Base-by-base conservation (phyloP, 1,140 invertebrate species). In the Amyelois transitella region DNA sequence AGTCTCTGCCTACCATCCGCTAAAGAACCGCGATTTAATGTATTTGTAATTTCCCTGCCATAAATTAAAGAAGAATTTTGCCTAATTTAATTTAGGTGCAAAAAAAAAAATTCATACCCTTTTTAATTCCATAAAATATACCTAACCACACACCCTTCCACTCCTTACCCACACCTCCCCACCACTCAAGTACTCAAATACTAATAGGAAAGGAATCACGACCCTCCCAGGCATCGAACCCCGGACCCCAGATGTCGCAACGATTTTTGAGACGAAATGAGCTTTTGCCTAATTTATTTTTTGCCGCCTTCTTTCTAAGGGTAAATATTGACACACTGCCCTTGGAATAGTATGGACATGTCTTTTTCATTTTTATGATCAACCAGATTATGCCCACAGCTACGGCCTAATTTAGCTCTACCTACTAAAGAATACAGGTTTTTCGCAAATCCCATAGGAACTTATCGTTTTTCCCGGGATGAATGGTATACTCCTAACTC, bases 271-370 rank as follows among this genome's bases (percentile, higher is more conserved):
- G 72, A 47, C 75, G 65, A 78, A 86, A 86, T 86, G 82, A 83
- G 81, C 75, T 85, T 82, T 81, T 70, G 85, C 82, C 82, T 86
- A 88, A 88, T 85, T 88, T 86, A 88, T 88, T 88, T 88, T 88
- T 88, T 88, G 80, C 75, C 79, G 77, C 82, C 85, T 85, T 82
- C 80, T 82, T 86, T 82, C 78, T 66, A 69, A 62, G 62, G 74
- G 80, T 83, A 84, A 88, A 86, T 86, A 88, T 88, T 88, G 81
- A 80, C 78, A 74, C 67, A 67, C 59, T 58, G 53, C 51, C 51
- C 57, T 62, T 56, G 22, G 50, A 28, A 60, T 58, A 50, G 20
- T 52, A 56, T 74, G 72, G 82, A 86, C 67, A 59, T 24, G 58
- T 17, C 66, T n/a, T 43, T 51, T 56, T 45, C 45, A 21, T 21